Conservation (phyloP, 2,888 invertebrate genomes). For the Leptogaster cylindrica region DNA sequence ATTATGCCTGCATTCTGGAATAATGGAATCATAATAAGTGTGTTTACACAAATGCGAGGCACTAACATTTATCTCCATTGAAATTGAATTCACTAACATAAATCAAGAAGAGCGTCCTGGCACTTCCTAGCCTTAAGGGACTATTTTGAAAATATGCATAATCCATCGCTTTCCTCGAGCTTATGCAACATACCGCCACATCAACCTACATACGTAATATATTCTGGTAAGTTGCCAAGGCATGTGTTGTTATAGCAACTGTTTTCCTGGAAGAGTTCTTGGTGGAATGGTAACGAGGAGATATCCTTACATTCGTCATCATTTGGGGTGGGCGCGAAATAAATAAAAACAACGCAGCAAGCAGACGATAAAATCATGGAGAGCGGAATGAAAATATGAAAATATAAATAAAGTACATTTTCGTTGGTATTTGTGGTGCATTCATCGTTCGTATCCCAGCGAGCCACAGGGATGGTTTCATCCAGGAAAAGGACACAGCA, state of each 20-base stretch:
- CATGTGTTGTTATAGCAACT: conserved; percentile 17
- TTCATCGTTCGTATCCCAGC: not conserved
- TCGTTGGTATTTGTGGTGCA: conserved; percentile 28
- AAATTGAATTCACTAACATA: no score
- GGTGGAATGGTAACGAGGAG: not conserved
- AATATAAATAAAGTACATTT: conserved; percentile 39
- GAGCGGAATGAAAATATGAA: conserved; percentile 34
- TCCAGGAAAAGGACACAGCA: conserved; percentile 19
- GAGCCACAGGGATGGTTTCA: not conserved
- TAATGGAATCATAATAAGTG: no score
- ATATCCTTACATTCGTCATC: conserved; percentile 26
- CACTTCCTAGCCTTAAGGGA: no score
- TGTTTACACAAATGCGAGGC: no score
- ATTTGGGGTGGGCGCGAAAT: conserved; percentile 38
- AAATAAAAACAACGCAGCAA: conserved; percentile 38
- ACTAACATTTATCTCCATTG: no score
- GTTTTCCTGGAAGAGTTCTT: not conserved
- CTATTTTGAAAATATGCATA: no score
- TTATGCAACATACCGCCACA: conserved; percentile 13
- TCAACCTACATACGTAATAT: conserved; percentile 29
- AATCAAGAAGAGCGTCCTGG: no score
- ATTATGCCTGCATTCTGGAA: no score
- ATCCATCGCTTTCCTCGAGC: not conserved
- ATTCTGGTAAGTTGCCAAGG: conserved; percentile 25
- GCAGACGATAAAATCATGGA: conserved; percentile 30